Conservation (phyloP, 2,797 vertebrate genomes). For the Spatula versicolor region DNA sequence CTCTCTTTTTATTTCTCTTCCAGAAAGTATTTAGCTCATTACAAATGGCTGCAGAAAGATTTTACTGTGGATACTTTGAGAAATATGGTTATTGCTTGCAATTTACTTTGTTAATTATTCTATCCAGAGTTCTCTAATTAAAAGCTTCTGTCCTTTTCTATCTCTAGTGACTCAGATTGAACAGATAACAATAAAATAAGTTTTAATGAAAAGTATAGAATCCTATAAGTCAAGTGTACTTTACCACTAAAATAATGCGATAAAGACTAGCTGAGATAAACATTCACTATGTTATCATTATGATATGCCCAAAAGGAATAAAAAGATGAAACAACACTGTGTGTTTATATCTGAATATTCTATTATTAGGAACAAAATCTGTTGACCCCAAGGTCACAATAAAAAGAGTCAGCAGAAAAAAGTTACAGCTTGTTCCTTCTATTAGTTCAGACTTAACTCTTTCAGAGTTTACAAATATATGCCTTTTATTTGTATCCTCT, state of each 20-base stretch:
- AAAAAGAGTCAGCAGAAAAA: neutral
- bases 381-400: neutral
- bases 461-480: neutral
- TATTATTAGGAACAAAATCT: constrained; percentile 21
- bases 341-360: constrained; percentile 20
- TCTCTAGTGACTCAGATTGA: neutral
- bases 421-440: neutral
- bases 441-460: neutral
- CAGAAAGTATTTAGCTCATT: constrained; percentile 25
- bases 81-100: constrained; percentile 29
- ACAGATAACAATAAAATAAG: constrained; percentile 23
- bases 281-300: constrained; percentile 14
- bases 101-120: constrained; percentile 64
- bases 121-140: constrained; percentile 27
- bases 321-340: constrained; percentile 18
- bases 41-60: constrained; percentile 9
- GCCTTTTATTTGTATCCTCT: neutral
- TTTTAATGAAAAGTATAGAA: constrained; percentile 31
- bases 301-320: constrained; percentile 12
- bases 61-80: constrained; percentile 20
- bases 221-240: constrained; percentile 8
- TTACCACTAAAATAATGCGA: neutral
- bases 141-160: constrained; percentile 33
- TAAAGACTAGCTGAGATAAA: constrained; percentile 31
- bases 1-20: constrained; percentile 12